Conservation (phyloP, 2,113 vertebrate genomes). For the Chunga burmeisteri region DNA sequence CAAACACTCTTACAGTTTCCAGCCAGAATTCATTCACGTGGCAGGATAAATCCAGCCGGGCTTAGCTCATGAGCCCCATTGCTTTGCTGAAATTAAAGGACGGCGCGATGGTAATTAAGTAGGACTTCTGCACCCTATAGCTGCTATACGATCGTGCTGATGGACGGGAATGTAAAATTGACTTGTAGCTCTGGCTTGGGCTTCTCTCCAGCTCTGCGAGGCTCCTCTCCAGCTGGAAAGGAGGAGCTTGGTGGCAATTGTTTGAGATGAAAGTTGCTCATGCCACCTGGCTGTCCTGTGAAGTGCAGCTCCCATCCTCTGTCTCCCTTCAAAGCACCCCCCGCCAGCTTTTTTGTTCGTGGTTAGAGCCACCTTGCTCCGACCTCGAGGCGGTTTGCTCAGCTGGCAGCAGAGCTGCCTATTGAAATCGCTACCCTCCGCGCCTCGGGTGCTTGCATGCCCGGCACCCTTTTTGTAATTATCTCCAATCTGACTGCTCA, state of each 20-base stretch:
- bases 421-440: not conserved
- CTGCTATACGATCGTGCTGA: not conserved
- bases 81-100: not conserved
- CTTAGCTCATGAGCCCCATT: not conserved
- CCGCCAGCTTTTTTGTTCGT: rapidly evolving
- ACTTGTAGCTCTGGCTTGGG: not conserved
- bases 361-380: not conserved
- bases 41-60: not conserved
- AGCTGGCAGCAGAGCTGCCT: not conserved
- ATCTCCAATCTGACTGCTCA: constrained; percentile 58
- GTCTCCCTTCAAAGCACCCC: not conserved
- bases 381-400: not conserved
- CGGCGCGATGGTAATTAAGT: not conserved
- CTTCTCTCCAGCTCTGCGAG: not conserved
- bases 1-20: not conserved
- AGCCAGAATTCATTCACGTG: not conserved
- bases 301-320: not conserved
- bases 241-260: not conserved
- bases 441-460: not conserved
- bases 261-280: not conserved
- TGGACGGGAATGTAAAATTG: not conserved
- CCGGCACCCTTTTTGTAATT: constrained; percentile 48
- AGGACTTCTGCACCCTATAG: not conserved
- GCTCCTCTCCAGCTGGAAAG: not conserved
- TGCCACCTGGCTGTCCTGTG: not conserved